Conservation (phyloP, 2,888 invertebrate species). For the Myathropa florea region DNA sequence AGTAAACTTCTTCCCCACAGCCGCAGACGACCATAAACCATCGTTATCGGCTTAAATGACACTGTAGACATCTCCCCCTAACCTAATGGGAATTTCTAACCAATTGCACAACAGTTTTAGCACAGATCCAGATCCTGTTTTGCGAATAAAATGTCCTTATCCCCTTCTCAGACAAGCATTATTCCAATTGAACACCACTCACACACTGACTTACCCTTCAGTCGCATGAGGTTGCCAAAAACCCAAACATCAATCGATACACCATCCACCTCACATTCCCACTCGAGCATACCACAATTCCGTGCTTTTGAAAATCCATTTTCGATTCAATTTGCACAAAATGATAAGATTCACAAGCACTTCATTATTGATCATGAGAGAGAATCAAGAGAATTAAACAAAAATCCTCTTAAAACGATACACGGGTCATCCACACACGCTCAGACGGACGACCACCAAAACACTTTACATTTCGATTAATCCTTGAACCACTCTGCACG, state of each 20-base stretch:
- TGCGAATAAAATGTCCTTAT: background rate
- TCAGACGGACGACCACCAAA: background rate
- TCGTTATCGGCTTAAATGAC: background rate
- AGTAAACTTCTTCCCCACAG: background rate
- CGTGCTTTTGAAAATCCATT: background rate
- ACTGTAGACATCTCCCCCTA: too few species aligned
- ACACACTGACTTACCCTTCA: background rate
- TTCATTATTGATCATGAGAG: background rate
- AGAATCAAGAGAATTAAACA: background rate
- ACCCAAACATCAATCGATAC: background rate
- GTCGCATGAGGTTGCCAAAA: background rate
- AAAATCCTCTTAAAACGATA: background rate
- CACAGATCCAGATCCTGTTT: too few species aligned
- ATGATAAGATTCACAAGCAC: background rate
- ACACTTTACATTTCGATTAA: background rate
- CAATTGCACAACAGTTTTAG: background rate
- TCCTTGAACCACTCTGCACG: slow-evolving; percentile 11
- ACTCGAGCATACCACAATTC: background rate
- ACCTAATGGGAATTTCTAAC: background rate
- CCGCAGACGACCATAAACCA: background rate
- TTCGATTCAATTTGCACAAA: background rate
- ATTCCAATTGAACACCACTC: background rate
- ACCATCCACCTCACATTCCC: background rate
- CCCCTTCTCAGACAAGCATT: background rate
- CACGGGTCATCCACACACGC: background rate